A percentile compares a stretch with the other conserved stretches of the same genome.
phyloP scores from a whole-genome alignment of 1,140 invertebrate species.

The Apis cerana region DNA sequence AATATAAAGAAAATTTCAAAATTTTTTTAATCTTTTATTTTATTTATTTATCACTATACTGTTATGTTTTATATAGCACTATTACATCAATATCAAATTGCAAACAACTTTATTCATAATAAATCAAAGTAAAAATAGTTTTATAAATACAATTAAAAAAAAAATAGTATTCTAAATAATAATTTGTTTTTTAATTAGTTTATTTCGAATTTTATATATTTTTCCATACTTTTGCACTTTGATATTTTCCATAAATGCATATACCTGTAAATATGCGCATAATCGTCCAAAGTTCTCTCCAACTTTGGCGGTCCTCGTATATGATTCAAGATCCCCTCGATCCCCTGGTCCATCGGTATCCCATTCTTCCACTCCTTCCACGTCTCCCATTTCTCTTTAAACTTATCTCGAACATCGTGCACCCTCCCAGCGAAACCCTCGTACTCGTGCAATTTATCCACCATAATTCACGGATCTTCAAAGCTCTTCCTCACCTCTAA shows the following conservation, averaged over 20 bases:
- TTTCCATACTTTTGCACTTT: no score
- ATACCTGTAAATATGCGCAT: slow-evolving; percentile 89
- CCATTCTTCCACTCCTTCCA: slow-evolving; percentile 83
- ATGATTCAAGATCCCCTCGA: slow-evolving; percentile 73
- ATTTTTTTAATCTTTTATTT: no score
- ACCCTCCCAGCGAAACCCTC: slow-evolving; percentile 87
- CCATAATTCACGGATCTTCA: slow-evolving; percentile 71
- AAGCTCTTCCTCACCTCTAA: not conserved
- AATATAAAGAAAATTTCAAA: no score
- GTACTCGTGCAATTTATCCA: slow-evolving; percentile 90
- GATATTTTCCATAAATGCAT: not conserved
- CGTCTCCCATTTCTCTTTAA: slow-evolving; percentile 83
- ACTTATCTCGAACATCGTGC: slow-evolving; percentile 85
- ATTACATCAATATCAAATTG: no score
- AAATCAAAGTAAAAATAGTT: no score
- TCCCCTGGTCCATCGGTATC: slow-evolving; percentile 79
- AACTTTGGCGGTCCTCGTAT: slow-evolving; percentile 77
- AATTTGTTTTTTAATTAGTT: no score
- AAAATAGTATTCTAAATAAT: no score
- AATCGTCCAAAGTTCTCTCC: slow-evolving; percentile 82
- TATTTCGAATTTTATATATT: no score
- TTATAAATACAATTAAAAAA: no score
- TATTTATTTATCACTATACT: no score
- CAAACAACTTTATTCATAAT: no score
- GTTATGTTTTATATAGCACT: no score